Conservation (phyloP, 2,797 vertebrate species). For the Oceanodroma leucorhoa region DNA sequence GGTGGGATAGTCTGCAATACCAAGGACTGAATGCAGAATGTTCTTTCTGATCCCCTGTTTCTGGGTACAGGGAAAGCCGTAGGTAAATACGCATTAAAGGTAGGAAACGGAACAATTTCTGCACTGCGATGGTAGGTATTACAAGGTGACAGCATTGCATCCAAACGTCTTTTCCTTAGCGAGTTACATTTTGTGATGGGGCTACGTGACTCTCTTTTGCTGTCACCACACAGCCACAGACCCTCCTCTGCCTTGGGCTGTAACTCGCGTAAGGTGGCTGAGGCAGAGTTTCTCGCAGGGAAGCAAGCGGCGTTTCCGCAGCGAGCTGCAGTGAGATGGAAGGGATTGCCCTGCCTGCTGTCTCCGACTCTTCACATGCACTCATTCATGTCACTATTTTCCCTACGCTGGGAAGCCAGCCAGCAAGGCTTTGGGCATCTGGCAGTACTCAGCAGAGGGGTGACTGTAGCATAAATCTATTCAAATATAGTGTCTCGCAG, state of each 20-base stretch:
- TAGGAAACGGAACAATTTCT: not conserved
- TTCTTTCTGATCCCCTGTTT: not conserved
- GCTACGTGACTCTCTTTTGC: not conserved
- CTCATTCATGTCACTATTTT: not conserved
- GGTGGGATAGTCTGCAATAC: not conserved
- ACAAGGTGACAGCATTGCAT: not conserved
- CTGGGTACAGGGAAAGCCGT: not conserved
- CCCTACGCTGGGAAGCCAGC: rapidly evolving
- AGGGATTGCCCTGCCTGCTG: not conserved
- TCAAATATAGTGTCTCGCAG: not conserved
- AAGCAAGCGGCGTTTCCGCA: rapidly evolving
- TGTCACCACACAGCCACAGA: rapidly evolving
- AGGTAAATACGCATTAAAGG: not conserved
- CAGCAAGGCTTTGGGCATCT: not conserved
- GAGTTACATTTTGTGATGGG: not conserved
- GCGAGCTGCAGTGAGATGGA: not conserved
- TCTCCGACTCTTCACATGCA: not conserved
- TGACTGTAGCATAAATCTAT: not conserved
- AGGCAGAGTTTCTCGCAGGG: not conserved
- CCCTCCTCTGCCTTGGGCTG: not conserved
- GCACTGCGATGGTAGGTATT: not conserved
- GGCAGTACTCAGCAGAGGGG: not conserved
- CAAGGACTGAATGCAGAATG: not conserved
- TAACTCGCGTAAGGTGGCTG: not conserved
- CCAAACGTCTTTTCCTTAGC: not conserved